These are phyloP conservation scores for Hafferia zeledoni DNA, from an alignment of 2,797 vertebrate genomes.

Conservation along the genomic window DNA sequence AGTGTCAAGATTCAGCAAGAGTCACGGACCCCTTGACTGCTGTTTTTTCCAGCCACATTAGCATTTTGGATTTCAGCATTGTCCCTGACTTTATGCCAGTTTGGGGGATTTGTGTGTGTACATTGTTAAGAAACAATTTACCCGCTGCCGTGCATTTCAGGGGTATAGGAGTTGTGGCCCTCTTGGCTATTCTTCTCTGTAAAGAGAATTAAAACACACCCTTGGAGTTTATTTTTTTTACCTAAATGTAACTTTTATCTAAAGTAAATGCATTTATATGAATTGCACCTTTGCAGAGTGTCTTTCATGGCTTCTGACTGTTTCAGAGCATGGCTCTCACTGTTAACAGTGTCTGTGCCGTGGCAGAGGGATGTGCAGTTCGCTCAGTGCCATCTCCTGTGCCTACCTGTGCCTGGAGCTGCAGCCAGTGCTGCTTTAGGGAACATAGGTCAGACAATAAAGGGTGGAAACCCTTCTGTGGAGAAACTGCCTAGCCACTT, in stretches of 20 bases:
- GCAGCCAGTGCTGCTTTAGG: background rate
- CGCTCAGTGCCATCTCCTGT: background rate
- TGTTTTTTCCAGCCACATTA: background rate
- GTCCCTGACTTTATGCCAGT: background rate
- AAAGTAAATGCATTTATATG: background rate
- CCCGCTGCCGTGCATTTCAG: background rate
- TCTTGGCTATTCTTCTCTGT: background rate
- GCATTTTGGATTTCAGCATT: background rate
- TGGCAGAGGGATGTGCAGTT: background rate
- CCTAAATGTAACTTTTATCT: background rate
- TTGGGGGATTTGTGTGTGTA: background rate
- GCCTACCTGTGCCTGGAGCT: accelerated
- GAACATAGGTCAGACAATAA: background rate
- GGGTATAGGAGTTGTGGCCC: background rate
- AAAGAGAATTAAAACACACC: background rate
- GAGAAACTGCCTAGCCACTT: background rate
- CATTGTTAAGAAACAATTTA: background rate
- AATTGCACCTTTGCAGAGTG: background rate
- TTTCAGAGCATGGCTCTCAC: background rate
- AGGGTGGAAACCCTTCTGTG: background rate
- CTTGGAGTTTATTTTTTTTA: background rate
- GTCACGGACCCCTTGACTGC: background rate
- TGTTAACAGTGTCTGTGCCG: background rate
- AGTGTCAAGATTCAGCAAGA: background rate
- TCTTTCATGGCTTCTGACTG: background rate